These are phyloP conservation scores for Chaetorhynchus papuensis DNA, from an alignment of 2,113 vertebrate genomes.

Conservation along the genomic window DNA sequence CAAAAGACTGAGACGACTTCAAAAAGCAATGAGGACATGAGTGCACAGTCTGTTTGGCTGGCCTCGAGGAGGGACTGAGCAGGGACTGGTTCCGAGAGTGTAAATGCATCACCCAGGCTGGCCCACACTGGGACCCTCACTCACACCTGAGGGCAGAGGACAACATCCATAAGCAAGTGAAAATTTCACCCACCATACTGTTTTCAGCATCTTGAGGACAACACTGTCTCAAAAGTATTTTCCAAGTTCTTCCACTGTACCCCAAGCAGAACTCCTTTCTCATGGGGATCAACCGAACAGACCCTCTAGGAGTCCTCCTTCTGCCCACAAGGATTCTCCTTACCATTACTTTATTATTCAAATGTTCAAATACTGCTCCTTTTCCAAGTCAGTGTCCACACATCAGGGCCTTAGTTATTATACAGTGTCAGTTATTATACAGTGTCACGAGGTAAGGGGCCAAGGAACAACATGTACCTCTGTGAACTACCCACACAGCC, in stretches of 20 bases:
- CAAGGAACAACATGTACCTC: background rate
- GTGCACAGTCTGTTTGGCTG: accelerated
- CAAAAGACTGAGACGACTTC: background rate
- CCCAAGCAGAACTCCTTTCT: background rate
- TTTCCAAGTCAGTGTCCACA: background rate
- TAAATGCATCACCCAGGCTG: background rate
- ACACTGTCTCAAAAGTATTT: background rate
- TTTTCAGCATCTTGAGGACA: background rate
- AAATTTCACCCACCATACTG: background rate
- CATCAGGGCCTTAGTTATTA: background rate
- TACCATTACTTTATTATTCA: background rate
- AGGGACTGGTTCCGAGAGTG: background rate
- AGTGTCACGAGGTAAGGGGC: background rate
- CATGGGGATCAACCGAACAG: accelerated
- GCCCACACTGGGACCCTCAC: background rate
- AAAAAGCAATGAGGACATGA: accelerated
- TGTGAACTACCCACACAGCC: background rate
- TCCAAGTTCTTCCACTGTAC: background rate
- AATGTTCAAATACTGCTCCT: background rate
- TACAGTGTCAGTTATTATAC: accelerated
- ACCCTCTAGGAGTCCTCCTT: background rate
- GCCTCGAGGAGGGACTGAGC: background rate
- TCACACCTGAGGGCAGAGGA: background rate
- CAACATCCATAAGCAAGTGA: background rate
- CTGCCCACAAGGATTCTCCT: background rate